A percentile compares a stretch with the other conserved stretches of the same genome.
phyloP scores from a whole-genome alignment of 1,140 invertebrate genomes.

The Drosophila lacertosa region DNA sequence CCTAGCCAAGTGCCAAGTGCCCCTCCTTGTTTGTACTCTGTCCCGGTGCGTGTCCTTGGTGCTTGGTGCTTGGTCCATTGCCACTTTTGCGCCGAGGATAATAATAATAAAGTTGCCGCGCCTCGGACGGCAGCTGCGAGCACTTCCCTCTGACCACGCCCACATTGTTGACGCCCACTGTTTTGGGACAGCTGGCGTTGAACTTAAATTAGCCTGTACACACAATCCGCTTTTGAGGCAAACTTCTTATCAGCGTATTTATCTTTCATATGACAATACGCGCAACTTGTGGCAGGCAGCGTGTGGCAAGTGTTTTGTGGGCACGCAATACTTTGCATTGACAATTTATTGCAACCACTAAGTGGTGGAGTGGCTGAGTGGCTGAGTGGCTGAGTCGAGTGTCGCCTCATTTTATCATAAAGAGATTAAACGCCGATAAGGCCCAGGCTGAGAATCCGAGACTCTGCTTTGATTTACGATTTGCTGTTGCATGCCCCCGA shows the following conservation, averaged over 20 bases:
- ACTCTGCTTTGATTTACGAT: slow-evolving; percentile 66
- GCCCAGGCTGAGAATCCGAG: no score
- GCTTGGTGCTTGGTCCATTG: slow-evolving; percentile 52
- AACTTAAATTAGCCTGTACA: slow-evolving; percentile 81
- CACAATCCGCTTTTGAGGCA: slow-evolving; percentile 71
- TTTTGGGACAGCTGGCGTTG: slow-evolving; percentile 75
- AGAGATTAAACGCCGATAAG: slow-evolving; percentile 81
- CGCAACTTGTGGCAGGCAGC: slow-evolving; percentile 38
- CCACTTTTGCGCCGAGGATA: slow-evolving; percentile 65
- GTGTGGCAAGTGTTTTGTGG: slow-evolving; percentile 39
- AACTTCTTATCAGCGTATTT: slow-evolving; percentile 81
- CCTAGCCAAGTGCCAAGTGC: slow-evolving; percentile 13
- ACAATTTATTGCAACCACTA: slow-evolving; percentile 74
- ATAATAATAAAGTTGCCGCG: slow-evolving; percentile 79
- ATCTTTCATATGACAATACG: slow-evolving; percentile 79
- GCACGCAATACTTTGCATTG: slow-evolving; percentile 61
- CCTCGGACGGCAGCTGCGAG: slow-evolving; percentile 49
- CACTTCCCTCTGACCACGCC: slow-evolving; percentile 4
- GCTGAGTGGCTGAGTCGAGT: slow-evolving; percentile 33
- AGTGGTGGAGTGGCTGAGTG: slow-evolving; percentile 31
- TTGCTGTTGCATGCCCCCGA: slow-evolving; percentile 40
- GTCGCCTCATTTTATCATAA: slow-evolving; percentile 81
- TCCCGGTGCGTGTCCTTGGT: slow-evolving; percentile 19
- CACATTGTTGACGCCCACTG: slow-evolving; percentile 39
- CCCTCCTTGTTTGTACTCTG: background rate